Percentiles rank a stretch among this genome's conserved stretches.
These are phyloP conservation scores for Anolis sagrei DNA, from an alignment of 2,113 vertebrate genomes.

Conservation along the genomic window DNA sequence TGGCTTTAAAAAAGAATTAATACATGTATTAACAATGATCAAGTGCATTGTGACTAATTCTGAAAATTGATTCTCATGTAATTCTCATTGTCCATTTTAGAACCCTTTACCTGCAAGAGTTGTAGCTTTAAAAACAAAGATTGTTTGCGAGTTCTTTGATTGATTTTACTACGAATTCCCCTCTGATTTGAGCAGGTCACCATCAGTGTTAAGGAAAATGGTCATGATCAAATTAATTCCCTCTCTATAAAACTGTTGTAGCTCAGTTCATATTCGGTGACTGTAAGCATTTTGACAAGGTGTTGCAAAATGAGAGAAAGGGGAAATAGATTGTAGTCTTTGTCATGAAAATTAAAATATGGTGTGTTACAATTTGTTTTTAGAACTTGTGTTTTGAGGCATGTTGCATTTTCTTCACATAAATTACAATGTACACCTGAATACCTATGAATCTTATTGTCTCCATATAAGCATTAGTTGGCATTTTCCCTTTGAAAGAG, in stretches of 20 bases:
- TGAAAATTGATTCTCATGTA: background rate
- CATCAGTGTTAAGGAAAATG: background rate
- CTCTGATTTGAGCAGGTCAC: conserved; percentile 34
- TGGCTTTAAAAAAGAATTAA: background rate
- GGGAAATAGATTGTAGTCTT: background rate
- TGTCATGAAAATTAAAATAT: conserved; percentile 1
- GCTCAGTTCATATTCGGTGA: background rate
- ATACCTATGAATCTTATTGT: conserved; percentile 41
- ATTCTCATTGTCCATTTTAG: no score
- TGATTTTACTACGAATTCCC: conserved; percentile 57
- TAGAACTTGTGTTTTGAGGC: conserved; percentile 26
- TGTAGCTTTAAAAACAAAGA: conserved; percentile 17
- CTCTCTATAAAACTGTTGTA: background rate
- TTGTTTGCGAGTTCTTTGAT: conserved; percentile 39
- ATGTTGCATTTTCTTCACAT: background rate
- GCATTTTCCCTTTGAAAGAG: conserved; percentile 41
- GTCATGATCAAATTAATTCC: conserved; percentile 32
- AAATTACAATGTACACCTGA: conserved; percentile 30
- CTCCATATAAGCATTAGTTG: conserved; percentile 10
- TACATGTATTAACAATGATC: no score
- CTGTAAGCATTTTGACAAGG: conserved; percentile 14
- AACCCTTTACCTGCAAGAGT: conserved; percentile 17
- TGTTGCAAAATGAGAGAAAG: conserved; percentile 24
- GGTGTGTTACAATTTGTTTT: conserved; percentile 20
- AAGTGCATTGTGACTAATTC: background rate